These are phyloP conservation scores for Itoplectis maculator DNA, from an alignment of 2,888 invertebrate species.

Conservation along the genomic window DNA sequence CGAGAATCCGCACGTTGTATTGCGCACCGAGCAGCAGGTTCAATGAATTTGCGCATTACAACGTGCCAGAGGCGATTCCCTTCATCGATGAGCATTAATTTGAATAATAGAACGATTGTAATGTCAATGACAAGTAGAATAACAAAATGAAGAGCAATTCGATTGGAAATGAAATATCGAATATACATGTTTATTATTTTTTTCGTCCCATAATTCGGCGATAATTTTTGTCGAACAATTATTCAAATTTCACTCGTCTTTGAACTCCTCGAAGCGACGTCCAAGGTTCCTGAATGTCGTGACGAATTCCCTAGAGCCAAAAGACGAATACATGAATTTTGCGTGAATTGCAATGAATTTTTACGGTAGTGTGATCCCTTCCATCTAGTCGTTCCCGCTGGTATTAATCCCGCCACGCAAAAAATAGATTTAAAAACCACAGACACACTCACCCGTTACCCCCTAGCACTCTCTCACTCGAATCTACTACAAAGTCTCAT, in stretches of 20 bases:
- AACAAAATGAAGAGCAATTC: background rate
- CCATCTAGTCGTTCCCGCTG: slow-evolving; percentile 34
- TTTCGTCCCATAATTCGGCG: background rate
- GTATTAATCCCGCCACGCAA: slow-evolving; percentile 21
- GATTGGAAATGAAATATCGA: background rate
- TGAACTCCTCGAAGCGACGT: background rate
- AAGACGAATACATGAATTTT: slow-evolving; percentile 4
- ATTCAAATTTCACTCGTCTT: slow-evolving; percentile 21
- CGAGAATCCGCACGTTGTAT: slow-evolving; percentile 4
- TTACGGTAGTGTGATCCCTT: slow-evolving; percentile 26
- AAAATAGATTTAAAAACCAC: slow-evolving; percentile 2
- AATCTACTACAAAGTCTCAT: slow-evolving; percentile 18
- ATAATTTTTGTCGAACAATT: background rate
- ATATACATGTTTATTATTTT: background rate
- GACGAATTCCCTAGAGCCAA: slow-evolving; percentile 1
- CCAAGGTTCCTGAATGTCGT: slow-evolving; percentile 23
- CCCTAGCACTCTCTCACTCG: slow-evolving; percentile 13
- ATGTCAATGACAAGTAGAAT: background rate
- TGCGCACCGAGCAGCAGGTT: slow-evolving; percentile 21
- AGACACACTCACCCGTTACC: slow-evolving; percentile 15
- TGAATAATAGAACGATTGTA: background rate
- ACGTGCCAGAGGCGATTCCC: slow-evolving; percentile 1
- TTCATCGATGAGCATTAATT: slow-evolving; percentile 32
- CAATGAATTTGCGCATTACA: slow-evolving; percentile 12
- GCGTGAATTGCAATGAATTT: slow-evolving; percentile 8